Evolutionary conservation across 2,797 vertebrate genomes (phyloP).

Genomic region (Gallinago solitaria): DNA sequence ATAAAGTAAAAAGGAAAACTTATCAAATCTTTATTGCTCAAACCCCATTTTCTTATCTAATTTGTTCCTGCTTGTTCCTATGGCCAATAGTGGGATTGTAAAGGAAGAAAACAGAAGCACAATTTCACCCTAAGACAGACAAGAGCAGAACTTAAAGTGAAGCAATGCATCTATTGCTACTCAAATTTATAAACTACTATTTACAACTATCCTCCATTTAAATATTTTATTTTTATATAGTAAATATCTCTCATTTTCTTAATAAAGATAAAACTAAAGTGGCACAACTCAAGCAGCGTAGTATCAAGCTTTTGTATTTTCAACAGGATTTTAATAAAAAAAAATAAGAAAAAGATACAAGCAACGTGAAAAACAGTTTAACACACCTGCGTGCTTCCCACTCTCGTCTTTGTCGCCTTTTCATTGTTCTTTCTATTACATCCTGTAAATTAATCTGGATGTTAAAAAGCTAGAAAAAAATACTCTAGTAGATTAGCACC

Average conservation of each 20-base stretch:
- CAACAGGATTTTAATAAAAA: not conserved
- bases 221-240: not conserved
- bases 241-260: not conserved
- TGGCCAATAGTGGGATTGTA: not conserved
- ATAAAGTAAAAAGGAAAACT: not conserved
- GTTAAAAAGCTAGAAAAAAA: not conserved
- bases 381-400: conserved; percentile 93
- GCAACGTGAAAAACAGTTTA: fast-evolving
- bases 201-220: not conserved
- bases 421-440: conserved; percentile 87
- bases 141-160: not conserved
- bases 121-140: not conserved
- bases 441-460: conserved; percentile 76
- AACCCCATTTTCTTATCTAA: not conserved
- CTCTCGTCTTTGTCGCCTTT: conserved; percentile 83
- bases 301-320: not conserved
- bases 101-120: not conserved
- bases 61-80: not conserved
- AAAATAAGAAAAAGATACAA: not conserved
- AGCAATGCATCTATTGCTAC: not conserved
- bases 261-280: not conserved
- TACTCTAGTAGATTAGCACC: not conserved
- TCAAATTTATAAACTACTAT: not conserved
- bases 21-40: not conserved
- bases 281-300: not conserved